Conservation (phyloP, 1,140 invertebrate species). For the Drosophila tropicalis region DNA sequence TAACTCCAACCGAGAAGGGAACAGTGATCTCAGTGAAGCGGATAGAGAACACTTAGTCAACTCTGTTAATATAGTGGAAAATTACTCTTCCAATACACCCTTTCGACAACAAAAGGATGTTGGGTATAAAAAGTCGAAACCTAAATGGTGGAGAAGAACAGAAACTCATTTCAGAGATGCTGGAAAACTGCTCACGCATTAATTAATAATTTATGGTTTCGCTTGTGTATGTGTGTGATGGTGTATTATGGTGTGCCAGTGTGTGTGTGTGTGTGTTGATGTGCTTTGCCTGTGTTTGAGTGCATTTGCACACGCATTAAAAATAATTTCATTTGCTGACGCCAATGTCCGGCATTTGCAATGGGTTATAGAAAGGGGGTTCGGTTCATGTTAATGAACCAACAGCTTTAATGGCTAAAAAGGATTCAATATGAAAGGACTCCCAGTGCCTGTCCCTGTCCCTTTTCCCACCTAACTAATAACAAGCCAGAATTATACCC, state of each 20-base stretch:
- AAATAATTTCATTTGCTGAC: slow-evolving; percentile 71
- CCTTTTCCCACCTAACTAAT: not conserved
- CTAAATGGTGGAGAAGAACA: slow-evolving; percentile 15
- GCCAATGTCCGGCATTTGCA: slow-evolving; percentile 25
- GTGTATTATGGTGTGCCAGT: slow-evolving; percentile 18
- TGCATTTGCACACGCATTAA: slow-evolving; percentile 75
- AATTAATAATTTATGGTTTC: slow-evolving; percentile 73
- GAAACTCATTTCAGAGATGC: slow-evolving; percentile 5
- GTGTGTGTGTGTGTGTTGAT: slow-evolving; percentile 14
- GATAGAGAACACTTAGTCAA: no score
- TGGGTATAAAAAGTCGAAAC: no score
- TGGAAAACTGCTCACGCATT: slow-evolving; percentile 69
- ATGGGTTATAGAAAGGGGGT: not conserved
- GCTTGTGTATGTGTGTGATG: slow-evolving; percentile 26
- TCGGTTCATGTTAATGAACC: slow-evolving; percentile 13
- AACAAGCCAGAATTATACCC: not conserved
- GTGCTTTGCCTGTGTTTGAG: slow-evolving; percentile 50
- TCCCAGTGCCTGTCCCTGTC: no score
- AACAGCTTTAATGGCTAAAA: slow-evolving; percentile 15
- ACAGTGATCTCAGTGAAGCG: no score
- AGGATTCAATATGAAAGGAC: slow-evolving; percentile 7
- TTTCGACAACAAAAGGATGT: no score
- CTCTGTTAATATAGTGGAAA: no score
- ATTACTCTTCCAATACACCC: no score
- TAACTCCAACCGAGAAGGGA: no score